Conservation (phyloP, 2,113 vertebrate genomes). For the Chloropsis cyanopogon region DNA sequence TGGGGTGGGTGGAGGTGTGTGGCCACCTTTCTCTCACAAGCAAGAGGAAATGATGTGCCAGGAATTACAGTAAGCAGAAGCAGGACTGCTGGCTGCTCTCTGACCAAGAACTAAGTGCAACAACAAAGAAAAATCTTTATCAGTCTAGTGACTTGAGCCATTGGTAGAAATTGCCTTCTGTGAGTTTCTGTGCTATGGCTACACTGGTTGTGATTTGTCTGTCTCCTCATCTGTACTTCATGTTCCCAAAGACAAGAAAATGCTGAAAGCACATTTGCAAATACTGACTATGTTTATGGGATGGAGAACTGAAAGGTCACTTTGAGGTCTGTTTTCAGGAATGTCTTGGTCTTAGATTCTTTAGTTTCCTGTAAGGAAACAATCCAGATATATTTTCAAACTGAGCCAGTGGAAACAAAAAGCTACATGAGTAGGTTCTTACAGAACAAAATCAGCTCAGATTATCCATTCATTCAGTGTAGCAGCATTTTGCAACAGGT, state of each 20-base stretch:
- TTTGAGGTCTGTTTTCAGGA: background rate
- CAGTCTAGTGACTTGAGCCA: background rate
- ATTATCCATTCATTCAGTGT: background rate
- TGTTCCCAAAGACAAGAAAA: accelerated
- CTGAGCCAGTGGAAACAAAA: background rate
- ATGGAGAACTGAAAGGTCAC: background rate
- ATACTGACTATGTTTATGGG: background rate
- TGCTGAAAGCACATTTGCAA: background rate
- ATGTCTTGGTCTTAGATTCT: background rate
- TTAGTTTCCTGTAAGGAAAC: background rate
- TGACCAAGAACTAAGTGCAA: background rate
- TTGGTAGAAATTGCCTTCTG: background rate
- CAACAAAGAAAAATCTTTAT: background rate
- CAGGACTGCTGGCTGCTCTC: background rate
- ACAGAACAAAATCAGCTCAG: background rate
- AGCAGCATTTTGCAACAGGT: background rate
- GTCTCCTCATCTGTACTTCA: background rate
- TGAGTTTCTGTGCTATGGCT: background rate
- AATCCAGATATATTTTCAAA: background rate
- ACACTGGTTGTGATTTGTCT: background rate
- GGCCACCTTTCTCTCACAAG: background rate
- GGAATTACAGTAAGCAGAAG: background rate
- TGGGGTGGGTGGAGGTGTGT: background rate
- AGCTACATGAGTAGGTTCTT: background rate
- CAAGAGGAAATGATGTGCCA: background rate